These are phyloP conservation scores for Drosophila anceps DNA, from an alignment of 2,888 invertebrate genomes.

Conservation along the genomic window DNA sequence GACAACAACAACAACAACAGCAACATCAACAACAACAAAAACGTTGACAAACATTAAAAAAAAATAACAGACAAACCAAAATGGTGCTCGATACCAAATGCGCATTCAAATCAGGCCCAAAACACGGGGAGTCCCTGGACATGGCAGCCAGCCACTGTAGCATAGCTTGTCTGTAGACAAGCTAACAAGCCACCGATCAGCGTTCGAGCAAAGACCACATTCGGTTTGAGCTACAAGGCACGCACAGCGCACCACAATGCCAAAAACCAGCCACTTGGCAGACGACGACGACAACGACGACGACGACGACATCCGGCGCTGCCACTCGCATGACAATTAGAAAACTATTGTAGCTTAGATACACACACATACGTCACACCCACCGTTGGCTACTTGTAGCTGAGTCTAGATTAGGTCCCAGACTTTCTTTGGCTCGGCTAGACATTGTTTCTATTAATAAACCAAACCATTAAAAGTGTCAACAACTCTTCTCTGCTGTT, in stretches of 20 bases:
- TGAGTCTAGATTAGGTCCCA: slow-evolving; percentile 23
- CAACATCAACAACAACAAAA: background rate
- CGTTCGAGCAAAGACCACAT: slow-evolving; percentile 48
- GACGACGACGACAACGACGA: slow-evolving; percentile 55
- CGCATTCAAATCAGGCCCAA: slow-evolving; percentile 70
- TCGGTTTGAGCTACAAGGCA: slow-evolving; percentile 61
- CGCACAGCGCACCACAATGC: slow-evolving; percentile 53
- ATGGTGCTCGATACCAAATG: slow-evolving; percentile 63
- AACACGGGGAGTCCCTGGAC: slow-evolving; percentile 40
- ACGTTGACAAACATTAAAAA: slow-evolving; percentile 37
- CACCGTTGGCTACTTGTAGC: slow-evolving; percentile 43
- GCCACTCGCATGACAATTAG: slow-evolving; percentile 74
- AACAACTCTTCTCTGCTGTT: slow-evolving; percentile 10
- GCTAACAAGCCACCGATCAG: slow-evolving; percentile 64
- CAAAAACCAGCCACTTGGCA: slow-evolving; percentile 34
- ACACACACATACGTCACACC: slow-evolving; percentile 23
- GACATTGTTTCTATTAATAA: slow-evolving; percentile 57
- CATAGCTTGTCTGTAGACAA: slow-evolving; percentile 21
- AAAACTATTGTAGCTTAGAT: slow-evolving; percentile 46
- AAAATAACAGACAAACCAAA: slow-evolving; percentile 46
- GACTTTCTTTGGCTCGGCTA: slow-evolving; percentile 47
- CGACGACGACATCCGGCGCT: slow-evolving; percentile 70
- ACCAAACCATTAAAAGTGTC: slow-evolving; percentile 32
- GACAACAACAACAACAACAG: slow-evolving; percentile 41
- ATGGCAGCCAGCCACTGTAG: slow-evolving; percentile 28